phyloP scores from a whole-genome alignment of 2,113 vertebrate species.

The Trogon surrucura region DNA sequence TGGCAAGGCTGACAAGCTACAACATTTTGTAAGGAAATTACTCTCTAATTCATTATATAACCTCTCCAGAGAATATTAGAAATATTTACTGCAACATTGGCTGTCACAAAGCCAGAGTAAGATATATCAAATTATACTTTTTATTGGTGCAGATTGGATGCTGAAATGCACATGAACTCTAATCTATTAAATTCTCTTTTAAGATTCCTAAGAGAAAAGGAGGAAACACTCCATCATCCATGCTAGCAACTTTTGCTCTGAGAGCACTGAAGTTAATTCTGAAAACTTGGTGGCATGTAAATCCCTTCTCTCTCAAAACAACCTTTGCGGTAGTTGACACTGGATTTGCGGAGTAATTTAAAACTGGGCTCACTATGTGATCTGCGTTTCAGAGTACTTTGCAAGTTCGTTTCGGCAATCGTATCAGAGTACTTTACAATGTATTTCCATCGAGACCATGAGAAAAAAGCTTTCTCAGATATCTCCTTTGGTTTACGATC shows the following conservation, averaged over 20 bases:
- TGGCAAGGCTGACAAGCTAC: background rate
- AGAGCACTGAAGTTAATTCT: background rate
- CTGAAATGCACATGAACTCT: background rate
- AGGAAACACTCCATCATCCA: background rate
- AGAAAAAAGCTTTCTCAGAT: background rate
- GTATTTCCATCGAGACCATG: background rate
- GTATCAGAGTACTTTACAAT: background rate
- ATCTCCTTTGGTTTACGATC: background rate
- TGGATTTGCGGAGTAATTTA: slow-evolving; percentile 27
- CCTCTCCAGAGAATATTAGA: background rate
- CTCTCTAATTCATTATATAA: background rate
- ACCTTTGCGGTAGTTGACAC: background rate
- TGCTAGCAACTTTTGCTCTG: background rate
- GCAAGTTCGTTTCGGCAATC: background rate
- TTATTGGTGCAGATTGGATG: background rate
- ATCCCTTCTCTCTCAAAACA: background rate
- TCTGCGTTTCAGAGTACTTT: background rate
- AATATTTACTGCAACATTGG: background rate
- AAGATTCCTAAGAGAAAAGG: background rate
- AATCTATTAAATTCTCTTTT: background rate
- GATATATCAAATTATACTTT: background rate
- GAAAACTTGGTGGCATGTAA: background rate
- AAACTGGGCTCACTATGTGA: slow-evolving; percentile 1
- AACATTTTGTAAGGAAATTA: slow-evolving; percentile 12
- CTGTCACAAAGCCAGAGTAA: background rate